phyloP scores from a whole-genome alignment of 1,140 invertebrate species.

The Drosophila fuyamai region DNA sequence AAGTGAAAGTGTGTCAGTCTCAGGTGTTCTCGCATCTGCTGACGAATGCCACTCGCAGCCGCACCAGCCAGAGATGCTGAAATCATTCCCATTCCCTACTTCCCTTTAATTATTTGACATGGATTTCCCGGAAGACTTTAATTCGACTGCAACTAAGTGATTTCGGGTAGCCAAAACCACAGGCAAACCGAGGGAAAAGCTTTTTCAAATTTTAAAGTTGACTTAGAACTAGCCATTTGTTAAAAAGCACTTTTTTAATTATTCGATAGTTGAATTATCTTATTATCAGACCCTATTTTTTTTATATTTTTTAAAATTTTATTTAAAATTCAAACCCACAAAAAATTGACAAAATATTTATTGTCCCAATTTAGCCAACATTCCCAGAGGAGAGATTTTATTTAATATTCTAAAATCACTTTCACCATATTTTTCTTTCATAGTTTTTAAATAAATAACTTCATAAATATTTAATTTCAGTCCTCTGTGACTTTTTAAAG shows the following conservation, averaged over 20 bases:
- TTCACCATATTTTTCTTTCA: neutral
- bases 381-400: neutral
- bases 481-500: constrained; percentile 4
- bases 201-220: too few relatives aligned
- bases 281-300: too few relatives aligned
- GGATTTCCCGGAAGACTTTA: constrained; percentile 7
- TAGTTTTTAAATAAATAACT: too few relatives aligned
- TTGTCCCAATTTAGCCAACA: too few relatives aligned
- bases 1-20: constrained; percentile 51
- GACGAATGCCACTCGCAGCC: constrained; percentile 21
- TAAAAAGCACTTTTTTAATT: too few relatives aligned
- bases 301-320: too few relatives aligned
- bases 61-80: constrained; percentile 27
- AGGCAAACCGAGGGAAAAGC: too few relatives aligned
- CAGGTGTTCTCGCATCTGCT: constrained; percentile 48
- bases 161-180: neutral
- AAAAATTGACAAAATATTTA: too few relatives aligned
- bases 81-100: constrained; percentile 32
- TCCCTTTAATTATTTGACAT: constrained; percentile 18
- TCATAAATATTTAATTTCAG: neutral
- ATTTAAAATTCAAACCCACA: too few relatives aligned
- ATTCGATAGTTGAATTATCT: too few relatives aligned
- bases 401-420: neutral
- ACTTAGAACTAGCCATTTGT: too few relatives aligned
- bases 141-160: constrained; percentile 9